These are phyloP conservation scores for Cryptoblepharus egeriae DNA, from an alignment of 2,797 vertebrate species.

Conservation along the genomic window DNA sequence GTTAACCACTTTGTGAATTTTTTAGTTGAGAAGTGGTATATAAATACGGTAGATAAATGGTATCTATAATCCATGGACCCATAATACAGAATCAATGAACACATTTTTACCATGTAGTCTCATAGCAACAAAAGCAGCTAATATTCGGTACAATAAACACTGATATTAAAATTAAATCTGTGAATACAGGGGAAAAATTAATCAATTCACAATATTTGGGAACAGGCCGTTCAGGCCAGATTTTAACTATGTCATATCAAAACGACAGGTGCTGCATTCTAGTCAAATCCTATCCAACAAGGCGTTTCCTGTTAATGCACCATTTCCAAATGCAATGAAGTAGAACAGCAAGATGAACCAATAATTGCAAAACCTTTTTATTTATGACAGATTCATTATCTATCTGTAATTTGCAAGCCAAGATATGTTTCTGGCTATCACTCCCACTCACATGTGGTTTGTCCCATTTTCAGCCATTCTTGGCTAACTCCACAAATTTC, in stretches of 20 bases:
- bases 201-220: not conserved
- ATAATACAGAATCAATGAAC: not conserved
- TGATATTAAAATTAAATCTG: too few relatives aligned
- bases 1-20: too few relatives aligned
- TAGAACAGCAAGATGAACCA: not conserved
- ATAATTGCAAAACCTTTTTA: not conserved
- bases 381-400: not conserved
- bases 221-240: not conserved
- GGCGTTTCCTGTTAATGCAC: not conserved
- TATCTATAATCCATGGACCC: not conserved
- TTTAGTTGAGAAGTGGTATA: too few relatives aligned
- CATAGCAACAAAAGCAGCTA: not conserved
- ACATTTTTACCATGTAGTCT: not conserved
- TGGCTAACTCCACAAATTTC: not conserved
- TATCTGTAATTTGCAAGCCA: not conserved
- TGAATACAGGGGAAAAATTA: too few relatives aligned
- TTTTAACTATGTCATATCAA: not conserved
- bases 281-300: not conserved
- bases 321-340: not conserved
- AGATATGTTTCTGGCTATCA: not conserved
- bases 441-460: not conserved
- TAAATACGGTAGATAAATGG: too few relatives aligned
- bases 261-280: not conserved
- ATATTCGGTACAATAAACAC: too few relatives aligned
- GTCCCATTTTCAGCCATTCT: conserved; percentile 9